phyloP scores from a whole-genome alignment of 2,888 invertebrate species.

The Tanypteryx hageni region DNA sequence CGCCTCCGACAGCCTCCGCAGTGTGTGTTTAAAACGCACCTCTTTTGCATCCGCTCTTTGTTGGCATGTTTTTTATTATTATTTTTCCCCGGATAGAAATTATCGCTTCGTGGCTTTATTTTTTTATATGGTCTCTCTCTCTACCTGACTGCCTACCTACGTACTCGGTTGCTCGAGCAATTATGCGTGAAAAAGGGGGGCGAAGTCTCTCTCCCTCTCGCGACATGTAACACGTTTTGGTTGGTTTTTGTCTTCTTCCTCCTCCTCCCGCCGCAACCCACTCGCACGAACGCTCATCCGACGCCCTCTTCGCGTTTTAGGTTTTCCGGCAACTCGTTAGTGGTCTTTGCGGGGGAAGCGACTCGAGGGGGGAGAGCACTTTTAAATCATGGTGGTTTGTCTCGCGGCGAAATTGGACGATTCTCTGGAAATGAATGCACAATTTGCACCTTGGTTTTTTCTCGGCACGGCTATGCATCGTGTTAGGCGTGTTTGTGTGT shows the following conservation, averaged over 20 bases:
- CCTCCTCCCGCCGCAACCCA: neutral
- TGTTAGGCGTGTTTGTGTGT: neutral
- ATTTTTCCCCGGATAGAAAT: neutral
- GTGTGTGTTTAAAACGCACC: neutral
- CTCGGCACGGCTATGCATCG: neutral
- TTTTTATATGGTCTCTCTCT: neutral
- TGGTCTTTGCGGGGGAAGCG: constrained; percentile 15
- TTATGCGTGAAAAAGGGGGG: neutral
- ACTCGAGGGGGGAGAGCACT: neutral
- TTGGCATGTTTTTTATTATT: neutral
- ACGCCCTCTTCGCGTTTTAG: constrained; percentile 7
- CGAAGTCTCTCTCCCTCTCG: neutral
- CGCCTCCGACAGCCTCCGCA: constrained; percentile 1
- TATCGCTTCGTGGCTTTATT: neutral
- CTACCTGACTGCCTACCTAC: neutral
- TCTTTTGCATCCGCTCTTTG: constrained; percentile 19
- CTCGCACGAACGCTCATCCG: neutral
- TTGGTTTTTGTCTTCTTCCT: neutral
- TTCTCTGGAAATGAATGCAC: constrained; percentile 24
- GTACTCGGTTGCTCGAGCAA: neutral
- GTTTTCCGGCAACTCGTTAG: constrained; percentile 20
- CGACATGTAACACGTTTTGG: no score
- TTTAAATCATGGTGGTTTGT: constrained; percentile 24
- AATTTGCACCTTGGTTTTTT: neutral
- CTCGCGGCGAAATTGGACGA: constrained; percentile 16